Evolutionary conservation across 2,888 invertebrate genomes (phyloP), one percentile per base, ranked within the genome.

Genomic region (Choristoneura rosaceana): DNA sequence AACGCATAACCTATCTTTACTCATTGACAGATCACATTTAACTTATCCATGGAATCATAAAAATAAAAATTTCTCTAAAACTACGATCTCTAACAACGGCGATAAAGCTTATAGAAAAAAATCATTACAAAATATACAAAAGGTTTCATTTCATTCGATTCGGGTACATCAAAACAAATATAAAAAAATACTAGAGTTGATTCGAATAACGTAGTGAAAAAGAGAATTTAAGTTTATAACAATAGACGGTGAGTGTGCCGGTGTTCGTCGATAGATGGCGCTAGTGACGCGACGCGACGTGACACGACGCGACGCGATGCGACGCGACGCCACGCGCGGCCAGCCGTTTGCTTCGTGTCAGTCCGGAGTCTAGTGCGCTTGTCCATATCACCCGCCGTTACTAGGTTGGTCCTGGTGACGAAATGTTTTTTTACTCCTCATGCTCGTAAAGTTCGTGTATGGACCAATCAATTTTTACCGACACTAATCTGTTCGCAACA

Each of bases 51-150:
- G 88, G 87, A 87, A 88, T 87, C 83, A 80, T 79, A 76, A 73
- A 73, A 73, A 68, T 59, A 64, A 73, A 38, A 67, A 79, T 60
- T 25, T 58, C 78, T 79, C 79, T 82, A 84, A 83, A 81, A 83
- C 81, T 83, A 82, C 77, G 80, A 9, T 52, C 85, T 85, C 84
- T 82, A 85, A 85, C 81, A 83, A 75, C 50, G 50, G 47, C 60
- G 69, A 64, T 71, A 69, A 76, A 77, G 77, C 66, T 71, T 74
- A 74, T 79, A 81, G 79, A 78, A 81, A 78, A 81, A 78, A 81
- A 81, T 79, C 86, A 88, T 86, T 87, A 90, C 90, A 90, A 89
- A 88, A 90, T 89, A 89, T 90, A 90, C 89, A 90, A 75, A 75
- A 63, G 59, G 63, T 47, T 55, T 25, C 10, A 52, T 8, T 52